Conservation (phyloP, 92 coral and sea anemone species). For the Phymanthus crucifer region DNA sequence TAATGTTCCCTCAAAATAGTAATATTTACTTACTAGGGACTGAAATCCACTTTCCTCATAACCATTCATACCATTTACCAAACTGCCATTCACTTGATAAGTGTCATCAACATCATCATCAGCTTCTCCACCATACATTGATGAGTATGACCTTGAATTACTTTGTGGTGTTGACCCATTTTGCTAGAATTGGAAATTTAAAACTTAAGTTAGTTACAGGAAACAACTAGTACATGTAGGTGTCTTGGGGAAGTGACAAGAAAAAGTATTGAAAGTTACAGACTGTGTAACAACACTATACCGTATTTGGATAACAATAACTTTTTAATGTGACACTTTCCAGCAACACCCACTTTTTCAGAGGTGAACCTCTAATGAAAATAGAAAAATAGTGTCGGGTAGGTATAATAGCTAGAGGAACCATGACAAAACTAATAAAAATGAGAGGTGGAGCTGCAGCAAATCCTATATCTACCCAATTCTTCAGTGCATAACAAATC, state of each 20-base stretch:
- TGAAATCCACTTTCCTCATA: slow-evolving; percentile 34
- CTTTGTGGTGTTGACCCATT: slow-evolving; percentile 37
- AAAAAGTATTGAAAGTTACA: not conserved
- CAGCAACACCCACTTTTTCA: no score
- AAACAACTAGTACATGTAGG: not conserved
- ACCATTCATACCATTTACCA: slow-evolving; percentile 58
- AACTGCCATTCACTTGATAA: slow-evolving; percentile 38
- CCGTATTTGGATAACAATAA: not conserved
- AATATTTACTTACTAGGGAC: not conserved
- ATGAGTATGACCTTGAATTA: slow-evolving; percentile 24
- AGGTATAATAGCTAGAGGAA: no score
- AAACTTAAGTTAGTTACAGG: not conserved
- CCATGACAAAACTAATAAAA: no score
- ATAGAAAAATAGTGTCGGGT: no score
- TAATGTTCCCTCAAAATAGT: not conserved
- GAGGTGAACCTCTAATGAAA: no score
- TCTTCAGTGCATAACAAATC: no score
- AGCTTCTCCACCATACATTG: slow-evolving; percentile 40
- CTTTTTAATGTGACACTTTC: not conserved
- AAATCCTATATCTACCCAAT: no score
- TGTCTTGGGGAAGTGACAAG: not conserved
- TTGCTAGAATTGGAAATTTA: slow-evolving; percentile 23
- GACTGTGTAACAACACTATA: not conserved
- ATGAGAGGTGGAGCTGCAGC: no score
- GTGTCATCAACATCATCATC: slow-evolving; percentile 26